These are phyloP conservation scores for Dicaeum eximium DNA, from an alignment of 2,113 vertebrate genomes.

Conservation along the genomic window DNA sequence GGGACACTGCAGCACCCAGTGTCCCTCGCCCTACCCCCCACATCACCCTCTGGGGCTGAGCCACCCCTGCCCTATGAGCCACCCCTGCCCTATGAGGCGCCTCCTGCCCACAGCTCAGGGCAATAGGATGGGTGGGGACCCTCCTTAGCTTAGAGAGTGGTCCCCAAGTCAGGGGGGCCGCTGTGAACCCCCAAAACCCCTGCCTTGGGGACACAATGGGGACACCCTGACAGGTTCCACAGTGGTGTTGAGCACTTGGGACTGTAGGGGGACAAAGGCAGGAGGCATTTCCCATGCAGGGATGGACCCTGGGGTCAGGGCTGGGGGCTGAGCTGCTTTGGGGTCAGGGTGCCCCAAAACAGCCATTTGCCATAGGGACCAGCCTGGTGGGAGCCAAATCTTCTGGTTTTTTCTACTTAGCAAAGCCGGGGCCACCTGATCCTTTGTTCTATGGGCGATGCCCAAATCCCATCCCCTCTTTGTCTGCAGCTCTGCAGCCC, in stretches of 20 bases:
- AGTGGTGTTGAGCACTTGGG: not conserved
- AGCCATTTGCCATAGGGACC: fast-evolving
- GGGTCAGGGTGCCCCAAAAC: not conserved
- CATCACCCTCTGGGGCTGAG: not conserved
- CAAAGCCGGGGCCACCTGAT: not conserved
- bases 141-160: not conserved
- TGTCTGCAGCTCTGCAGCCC: not conserved
- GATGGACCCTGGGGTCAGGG: fast-evolving
- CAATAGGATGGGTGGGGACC: fast-evolving
- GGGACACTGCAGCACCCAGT: not conserved
- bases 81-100: fast-evolving
- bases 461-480: not conserved
- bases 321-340: not conserved
- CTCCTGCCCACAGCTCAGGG: not conserved
- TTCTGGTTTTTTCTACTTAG: fast-evolving
- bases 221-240: not conserved
- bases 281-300: not conserved
- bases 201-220: not conserved
- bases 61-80: fast-evolving
- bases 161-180: not conserved
- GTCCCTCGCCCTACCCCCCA: not conserved
- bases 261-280: not conserved
- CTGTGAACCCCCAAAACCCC: not conserved
- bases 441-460: constrained; percentile 29
- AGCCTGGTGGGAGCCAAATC: not conserved